A percentile compares a stretch with the other conserved stretches of the same genome.
Conservation (phyloP, 2,797 vertebrate species). For the Xerus rutilus region DNA sequence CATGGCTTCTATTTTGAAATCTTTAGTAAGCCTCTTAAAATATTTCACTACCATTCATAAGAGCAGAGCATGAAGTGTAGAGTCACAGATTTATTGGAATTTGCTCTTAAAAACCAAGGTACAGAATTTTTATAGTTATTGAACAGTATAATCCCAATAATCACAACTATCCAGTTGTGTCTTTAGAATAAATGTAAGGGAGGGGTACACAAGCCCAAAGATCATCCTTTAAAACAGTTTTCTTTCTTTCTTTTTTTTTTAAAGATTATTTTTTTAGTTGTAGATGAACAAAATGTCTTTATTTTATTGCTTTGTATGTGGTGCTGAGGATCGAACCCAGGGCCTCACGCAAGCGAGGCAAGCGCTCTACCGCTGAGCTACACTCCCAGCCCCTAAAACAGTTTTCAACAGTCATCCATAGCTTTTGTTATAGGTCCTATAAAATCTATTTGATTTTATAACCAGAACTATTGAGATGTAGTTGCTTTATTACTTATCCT, state of each 20-base stretch:
- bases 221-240: not conserved
- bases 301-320: too few species aligned
- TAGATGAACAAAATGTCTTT: too few species aligned
- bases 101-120: not conserved
- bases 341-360: too few species aligned
- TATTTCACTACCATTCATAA: not conserved
- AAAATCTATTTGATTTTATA: slow-evolving; percentile 69
- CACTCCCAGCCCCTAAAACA: too few species aligned
- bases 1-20: slow-evolving; percentile 50
- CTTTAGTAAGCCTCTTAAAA: slow-evolving; percentile 9
- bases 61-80: slow-evolving; percentile 29
- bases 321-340: too few species aligned
- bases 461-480: slow-evolving; percentile 61
- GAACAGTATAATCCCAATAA: not conserved
- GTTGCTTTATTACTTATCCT: slow-evolving; percentile 62
- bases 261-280: too few species aligned
- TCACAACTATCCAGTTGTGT: not conserved
- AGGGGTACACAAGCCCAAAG: not conserved
- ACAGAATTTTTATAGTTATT: not conserved
- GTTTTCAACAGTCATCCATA: not conserved
- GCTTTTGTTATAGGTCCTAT: not conserved
- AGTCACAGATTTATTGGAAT: slow-evolving; percentile 39
- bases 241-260: too few species aligned
- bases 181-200: slow-evolving; percentile 53
- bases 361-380: too few species aligned